Conservation (phyloP, 2,113 vertebrate species). For the Alces alces region DNA sequence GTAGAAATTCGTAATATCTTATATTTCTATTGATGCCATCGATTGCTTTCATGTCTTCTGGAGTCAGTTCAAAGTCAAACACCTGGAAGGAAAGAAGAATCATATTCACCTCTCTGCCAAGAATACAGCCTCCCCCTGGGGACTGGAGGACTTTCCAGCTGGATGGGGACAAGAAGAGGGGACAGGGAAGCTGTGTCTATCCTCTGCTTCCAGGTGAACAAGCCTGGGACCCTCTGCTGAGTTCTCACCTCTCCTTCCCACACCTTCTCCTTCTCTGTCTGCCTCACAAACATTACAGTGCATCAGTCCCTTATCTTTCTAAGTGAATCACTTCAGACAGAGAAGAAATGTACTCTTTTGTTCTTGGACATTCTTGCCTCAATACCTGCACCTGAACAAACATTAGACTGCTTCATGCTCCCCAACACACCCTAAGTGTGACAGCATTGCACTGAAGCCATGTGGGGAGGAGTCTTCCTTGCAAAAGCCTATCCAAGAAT, state of each 20-base stretch:
- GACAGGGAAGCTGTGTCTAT: fast-evolving
- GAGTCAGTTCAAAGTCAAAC: neutral
- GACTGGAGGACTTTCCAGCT: neutral
- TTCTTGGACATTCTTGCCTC: neutral
- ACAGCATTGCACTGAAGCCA: neutral
- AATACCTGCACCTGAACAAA: neutral
- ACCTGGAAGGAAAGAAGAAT: neutral
- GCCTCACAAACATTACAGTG: neutral
- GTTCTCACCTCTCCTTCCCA: neutral
- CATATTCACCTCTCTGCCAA: neutral
- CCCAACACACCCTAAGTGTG: neutral
- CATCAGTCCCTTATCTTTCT: neutral
- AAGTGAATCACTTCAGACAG: neutral
- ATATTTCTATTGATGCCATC: neutral
- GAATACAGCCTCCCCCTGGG: neutral
- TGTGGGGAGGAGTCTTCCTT: neutral
- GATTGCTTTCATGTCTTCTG: neutral
- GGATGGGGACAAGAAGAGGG: neutral
- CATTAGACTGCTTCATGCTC: neutral
- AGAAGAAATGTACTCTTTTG: neutral
- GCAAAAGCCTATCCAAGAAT: neutral
- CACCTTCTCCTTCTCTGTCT: neutral
- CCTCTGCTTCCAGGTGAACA: neutral
- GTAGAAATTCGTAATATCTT: neutral
- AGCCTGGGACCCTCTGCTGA: neutral